A percentile compares a stretch with the other conserved stretches of the same genome.
These are phyloP conservation scores for Eleutherodactylus coqui DNA, from an alignment of 2,797 vertebrate genomes.

Conservation along the genomic window DNA sequence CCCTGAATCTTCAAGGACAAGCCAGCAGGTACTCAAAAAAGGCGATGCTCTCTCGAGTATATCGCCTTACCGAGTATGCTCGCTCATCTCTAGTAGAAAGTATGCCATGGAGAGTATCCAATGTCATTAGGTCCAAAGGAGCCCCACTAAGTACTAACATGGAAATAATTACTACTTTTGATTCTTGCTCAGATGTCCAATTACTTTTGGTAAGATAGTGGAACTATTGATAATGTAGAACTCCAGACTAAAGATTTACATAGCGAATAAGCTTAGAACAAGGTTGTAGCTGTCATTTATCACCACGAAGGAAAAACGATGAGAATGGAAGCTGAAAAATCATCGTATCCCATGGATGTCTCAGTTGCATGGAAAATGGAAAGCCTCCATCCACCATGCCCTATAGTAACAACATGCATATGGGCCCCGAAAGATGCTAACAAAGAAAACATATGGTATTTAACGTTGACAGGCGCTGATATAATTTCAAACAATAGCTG, in stretches of 20 bases:
- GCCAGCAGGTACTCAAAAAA: no score
- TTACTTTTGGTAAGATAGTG: no score
- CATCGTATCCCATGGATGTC: not conserved
- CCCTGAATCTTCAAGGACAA: no score
- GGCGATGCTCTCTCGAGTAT: no score
- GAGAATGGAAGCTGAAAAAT: not conserved
- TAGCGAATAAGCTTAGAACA: not conserved
- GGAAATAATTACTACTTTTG: no score
- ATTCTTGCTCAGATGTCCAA: no score
- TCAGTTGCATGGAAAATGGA: not conserved
- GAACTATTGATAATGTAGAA: not conserved
- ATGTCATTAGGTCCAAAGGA: no score
- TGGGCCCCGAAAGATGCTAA: not conserved
- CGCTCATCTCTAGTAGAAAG: no score
- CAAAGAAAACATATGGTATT: slow-evolving; percentile 63
- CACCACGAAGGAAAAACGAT: not conserved
- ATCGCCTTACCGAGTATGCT: no score
- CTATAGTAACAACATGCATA: slow-evolving; percentile 20
- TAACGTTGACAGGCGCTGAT: slow-evolving; percentile 66
- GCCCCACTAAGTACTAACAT: no score
- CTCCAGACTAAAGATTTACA: not conserved
- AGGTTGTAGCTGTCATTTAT: not conserved
- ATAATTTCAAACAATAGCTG: slow-evolving; percentile 53
- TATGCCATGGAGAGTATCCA: no score
- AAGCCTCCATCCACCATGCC: not conserved